These are phyloP conservation scores for Xylota sylvarum DNA, from an alignment of 2,888 invertebrate genomes.

Conservation along the genomic window DNA sequence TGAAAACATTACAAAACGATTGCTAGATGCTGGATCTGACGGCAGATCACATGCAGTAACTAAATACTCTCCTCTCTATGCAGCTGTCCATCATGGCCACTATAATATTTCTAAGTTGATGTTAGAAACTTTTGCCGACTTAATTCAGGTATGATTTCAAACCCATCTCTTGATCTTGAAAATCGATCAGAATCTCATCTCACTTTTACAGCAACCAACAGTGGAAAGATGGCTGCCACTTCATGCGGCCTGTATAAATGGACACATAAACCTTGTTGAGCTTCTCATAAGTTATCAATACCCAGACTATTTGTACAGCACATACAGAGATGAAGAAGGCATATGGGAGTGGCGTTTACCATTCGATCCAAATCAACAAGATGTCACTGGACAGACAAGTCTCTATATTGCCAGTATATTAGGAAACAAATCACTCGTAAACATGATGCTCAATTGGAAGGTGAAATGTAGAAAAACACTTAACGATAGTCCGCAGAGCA, in stretches of 20 bases:
- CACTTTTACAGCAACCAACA: slow-evolving; percentile 89
- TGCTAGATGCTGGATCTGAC: slow-evolving; percentile 94
- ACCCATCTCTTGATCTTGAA: not conserved
- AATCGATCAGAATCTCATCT: not conserved
- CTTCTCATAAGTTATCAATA: slow-evolving; percentile 93
- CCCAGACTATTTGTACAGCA: slow-evolving; percentile 89
- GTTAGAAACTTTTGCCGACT: slow-evolving; percentile 92
- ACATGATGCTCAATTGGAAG: slow-evolving; percentile 90
- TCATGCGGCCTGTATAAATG: slow-evolving; percentile 96
- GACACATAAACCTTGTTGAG: slow-evolving; percentile 91
- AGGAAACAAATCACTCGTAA: slow-evolving; percentile 92
- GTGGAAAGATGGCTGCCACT: slow-evolving; percentile 96
- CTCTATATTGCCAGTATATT: slow-evolving; percentile 95
- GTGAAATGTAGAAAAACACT: slow-evolving; percentile 86
- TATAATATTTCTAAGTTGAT: slow-evolving; percentile 91
- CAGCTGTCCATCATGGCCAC: slow-evolving; percentile 95
- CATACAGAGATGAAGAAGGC: slow-evolving; percentile 89
- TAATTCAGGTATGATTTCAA: slow-evolving; percentile 88
- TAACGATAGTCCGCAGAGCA: slow-evolving; percentile 80
- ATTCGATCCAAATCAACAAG: slow-evolving; percentile 96
- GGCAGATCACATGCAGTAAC: slow-evolving; percentile 95
- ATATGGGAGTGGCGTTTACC: slow-evolving; percentile 94
- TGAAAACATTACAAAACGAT: slow-evolving; percentile 90
- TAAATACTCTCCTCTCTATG: slow-evolving; percentile 96
- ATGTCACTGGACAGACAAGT: slow-evolving; percentile 95